phyloP scores from a whole-genome alignment of 2,888 invertebrate species.

The Patella pellucida region DNA sequence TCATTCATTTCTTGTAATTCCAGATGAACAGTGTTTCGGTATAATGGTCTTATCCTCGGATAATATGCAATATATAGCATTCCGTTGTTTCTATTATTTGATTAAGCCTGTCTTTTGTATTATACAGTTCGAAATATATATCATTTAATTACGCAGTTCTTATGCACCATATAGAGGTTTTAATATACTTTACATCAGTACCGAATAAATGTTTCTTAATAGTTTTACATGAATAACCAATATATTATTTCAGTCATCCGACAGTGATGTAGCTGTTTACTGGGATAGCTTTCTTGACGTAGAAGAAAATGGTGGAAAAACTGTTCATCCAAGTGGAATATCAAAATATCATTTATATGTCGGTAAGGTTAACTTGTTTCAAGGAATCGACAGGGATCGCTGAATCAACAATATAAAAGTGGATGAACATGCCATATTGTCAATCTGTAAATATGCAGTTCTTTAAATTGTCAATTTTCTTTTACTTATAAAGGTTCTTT shows the following conservation, averaged over 20 bases:
- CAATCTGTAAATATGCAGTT: no score
- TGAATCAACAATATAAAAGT: no score
- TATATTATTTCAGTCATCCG: neutral
- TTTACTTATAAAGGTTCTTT: slow-evolving; percentile 35
- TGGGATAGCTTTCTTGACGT: slow-evolving; percentile 18
- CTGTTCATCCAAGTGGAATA: slow-evolving; percentile 18
- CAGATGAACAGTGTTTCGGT: no score
- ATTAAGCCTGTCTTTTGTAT: neutral
- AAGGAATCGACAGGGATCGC: no score
- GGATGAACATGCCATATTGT: no score
- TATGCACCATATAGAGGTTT: no score
- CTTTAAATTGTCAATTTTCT: neutral
- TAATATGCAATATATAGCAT: neutral
- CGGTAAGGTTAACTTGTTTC: neutral
- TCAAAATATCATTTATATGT: slow-evolving; percentile 11
- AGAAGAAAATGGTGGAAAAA: neutral
- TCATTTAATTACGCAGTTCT: neutral
- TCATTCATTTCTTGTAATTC: no score
- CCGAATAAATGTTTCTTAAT: neutral
- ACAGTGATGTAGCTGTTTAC: neutral
- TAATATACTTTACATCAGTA: no score
- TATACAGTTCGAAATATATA: no score
- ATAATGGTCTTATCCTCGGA: no score
- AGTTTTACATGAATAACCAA: neutral
- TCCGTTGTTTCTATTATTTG: neutral